Evolutionary conservation across 2,113 vertebrate genomes (phyloP).

Genomic region (Peromyscus polionotus): DNA sequence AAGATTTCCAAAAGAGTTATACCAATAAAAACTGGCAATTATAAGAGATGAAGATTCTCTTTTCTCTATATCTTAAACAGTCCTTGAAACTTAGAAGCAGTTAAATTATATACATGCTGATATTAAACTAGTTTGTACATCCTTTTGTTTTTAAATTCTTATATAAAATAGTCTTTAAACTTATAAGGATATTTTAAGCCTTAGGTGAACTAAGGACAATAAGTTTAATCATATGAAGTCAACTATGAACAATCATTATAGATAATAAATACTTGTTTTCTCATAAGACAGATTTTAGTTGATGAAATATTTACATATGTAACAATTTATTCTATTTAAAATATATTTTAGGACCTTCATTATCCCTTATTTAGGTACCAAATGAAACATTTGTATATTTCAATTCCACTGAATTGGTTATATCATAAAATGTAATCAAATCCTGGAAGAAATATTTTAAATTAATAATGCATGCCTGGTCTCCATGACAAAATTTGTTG

Average conservation of each 20-base stretch:
- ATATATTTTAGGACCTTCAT: constrained; percentile 72
- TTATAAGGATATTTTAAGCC: constrained; percentile 16
- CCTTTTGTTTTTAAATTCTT: constrained; percentile 30
- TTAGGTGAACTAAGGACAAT: background rate
- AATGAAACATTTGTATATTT: constrained; percentile 79
- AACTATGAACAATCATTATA: background rate
- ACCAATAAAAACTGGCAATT: background rate
- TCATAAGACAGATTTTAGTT: constrained; percentile 1
- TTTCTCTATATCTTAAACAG: background rate
- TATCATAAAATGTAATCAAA: constrained; percentile 81
- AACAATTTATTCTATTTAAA: constrained; percentile 57
- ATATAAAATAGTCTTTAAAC: background rate
- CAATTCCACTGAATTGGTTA: constrained; percentile 68
- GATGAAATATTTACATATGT: constrained; percentile 14
- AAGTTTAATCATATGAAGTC: background rate
- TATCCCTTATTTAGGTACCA: constrained; percentile 73
- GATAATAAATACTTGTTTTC: background rate
- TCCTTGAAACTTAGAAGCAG: background rate
- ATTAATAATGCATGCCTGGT: constrained; percentile 74
- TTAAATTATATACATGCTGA: constrained; percentile 17
- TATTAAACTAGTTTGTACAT: background rate
- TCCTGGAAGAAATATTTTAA: constrained; percentile 74
- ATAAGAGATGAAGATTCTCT: background rate
- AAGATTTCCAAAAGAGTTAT: constrained; percentile 55
- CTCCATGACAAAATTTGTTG: constrained; percentile 77